phyloP scores from a whole-genome alignment of 2,113 vertebrate genomes.

The Mungos mungo region DNA sequence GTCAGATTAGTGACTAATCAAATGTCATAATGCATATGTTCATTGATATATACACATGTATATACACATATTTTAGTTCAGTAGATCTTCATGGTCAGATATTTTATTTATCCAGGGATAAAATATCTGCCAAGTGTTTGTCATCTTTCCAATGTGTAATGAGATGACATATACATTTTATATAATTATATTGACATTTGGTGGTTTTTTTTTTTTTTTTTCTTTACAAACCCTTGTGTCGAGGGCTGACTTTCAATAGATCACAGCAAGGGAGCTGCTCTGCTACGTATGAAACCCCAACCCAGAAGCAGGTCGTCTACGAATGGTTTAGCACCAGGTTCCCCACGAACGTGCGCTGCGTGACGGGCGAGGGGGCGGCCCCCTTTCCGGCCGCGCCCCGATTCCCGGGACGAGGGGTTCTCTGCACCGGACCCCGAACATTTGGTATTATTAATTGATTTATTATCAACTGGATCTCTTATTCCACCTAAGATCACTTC shows the following conservation, averaged over 20 bases:
- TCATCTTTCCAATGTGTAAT: slow-evolving; percentile 27
- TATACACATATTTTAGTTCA: slow-evolving; percentile 43
- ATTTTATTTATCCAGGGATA: slow-evolving; percentile 59
- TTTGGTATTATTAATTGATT: not conserved
- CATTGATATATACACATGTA: not conserved
- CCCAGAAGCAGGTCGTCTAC: no score
- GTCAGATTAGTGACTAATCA: slow-evolving; percentile 66
- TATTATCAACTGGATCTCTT: not conserved
- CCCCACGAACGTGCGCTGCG: no score
- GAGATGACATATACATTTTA: not conserved
- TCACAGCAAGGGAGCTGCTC: no score
- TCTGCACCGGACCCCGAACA: no score
- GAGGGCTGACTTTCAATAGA: no score
- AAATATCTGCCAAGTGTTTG: not conserved
- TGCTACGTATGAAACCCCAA: no score
- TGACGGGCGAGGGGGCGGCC: no score
- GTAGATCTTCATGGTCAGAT: slow-evolving; percentile 65
- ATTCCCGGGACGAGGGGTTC: no score
- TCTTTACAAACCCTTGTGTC: no score
- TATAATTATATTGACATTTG: slow-evolving; percentile 6
- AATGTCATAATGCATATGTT: slow-evolving; percentile 32
- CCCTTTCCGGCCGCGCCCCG: no score
- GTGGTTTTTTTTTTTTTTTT: no score
- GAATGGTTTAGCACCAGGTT: no score
- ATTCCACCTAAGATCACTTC: not conserved